Evolutionary conservation across 2,797 vertebrate genomes (phyloP).

Genomic region (Myotis vivesi): DNA sequence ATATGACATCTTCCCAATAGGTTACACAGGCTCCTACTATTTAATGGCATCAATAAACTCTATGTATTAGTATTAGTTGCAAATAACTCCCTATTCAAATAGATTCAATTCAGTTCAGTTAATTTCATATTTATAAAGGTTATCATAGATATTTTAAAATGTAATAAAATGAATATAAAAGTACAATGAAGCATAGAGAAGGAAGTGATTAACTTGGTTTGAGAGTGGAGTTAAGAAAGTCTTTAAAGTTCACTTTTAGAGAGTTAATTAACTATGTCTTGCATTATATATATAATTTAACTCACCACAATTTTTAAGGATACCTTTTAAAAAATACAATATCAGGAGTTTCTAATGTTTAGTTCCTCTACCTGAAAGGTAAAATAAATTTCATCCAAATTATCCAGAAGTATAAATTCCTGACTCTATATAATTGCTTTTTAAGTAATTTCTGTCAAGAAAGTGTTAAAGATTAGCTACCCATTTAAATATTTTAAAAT

Average conservation of each 20-base stretch:
- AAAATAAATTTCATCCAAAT: slow-evolving; percentile 79
- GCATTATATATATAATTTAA: not conserved
- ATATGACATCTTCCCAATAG: not conserved
- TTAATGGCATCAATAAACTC: not conserved
- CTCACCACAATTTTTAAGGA: slow-evolving; percentile 60
- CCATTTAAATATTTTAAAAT: slow-evolving; percentile 65
- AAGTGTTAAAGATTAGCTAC: slow-evolving; percentile 68
- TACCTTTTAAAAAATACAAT: slow-evolving; percentile 63
- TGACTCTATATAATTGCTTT: slow-evolving; percentile 76
- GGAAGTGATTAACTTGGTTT: not conserved
- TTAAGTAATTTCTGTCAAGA: slow-evolving; percentile 80
- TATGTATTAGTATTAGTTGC: not conserved
- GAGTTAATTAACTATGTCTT: not conserved
- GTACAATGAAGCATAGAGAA: not conserved
- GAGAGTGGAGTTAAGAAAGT: not conserved
- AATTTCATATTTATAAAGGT: not conserved
- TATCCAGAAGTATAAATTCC: slow-evolving; percentile 76
- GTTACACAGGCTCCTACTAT: not conserved
- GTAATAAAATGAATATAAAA: not conserved
- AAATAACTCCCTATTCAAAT: not conserved
- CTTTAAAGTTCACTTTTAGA: not conserved
- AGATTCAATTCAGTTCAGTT: not conserved
- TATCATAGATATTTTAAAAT: not conserved
- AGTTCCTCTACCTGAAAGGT: slow-evolving; percentile 48
- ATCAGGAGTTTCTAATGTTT: slow-evolving; percentile 67